These are phyloP conservation scores for Pseudorectes ferrugineus DNA, from an alignment of 2,113 vertebrate genomes.

Conservation along the genomic window DNA sequence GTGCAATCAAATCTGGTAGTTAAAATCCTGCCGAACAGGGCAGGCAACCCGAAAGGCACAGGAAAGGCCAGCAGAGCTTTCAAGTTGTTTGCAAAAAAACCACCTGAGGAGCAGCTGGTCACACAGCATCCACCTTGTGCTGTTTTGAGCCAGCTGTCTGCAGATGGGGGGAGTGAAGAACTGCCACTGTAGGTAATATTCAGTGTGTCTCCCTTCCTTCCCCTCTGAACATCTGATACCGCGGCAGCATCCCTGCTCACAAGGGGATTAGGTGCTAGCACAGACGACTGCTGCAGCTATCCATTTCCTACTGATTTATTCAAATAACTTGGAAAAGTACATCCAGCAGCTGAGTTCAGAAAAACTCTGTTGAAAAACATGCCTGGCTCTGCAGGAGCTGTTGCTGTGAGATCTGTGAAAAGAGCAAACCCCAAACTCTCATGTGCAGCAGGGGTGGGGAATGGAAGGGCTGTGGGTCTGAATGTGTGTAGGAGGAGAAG, in stretches of 20 bases:
- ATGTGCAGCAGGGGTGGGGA: fast-evolving
- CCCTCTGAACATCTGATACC: background rate
- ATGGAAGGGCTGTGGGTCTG: background rate
- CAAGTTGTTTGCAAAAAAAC: background rate
- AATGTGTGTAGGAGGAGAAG: background rate
- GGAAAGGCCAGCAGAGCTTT: background rate
- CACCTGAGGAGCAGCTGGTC: background rate
- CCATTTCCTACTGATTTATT: background rate
- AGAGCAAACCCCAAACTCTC: background rate
- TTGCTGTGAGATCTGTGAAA: background rate
- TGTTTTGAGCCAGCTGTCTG: background rate
- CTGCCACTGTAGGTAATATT: background rate
- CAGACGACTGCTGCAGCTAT: background rate
- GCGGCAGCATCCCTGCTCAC: fast-evolving
- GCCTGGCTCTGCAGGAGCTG: background rate
- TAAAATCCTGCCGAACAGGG: background rate
- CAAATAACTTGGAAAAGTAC: background rate
- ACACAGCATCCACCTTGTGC: background rate
- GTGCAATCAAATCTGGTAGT: background rate
- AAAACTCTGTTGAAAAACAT: background rate
- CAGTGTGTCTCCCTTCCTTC: background rate
- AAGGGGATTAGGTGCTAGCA: constrained; percentile 43
- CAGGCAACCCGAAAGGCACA: background rate
- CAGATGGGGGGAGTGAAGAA: background rate
- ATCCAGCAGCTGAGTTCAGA: constrained; percentile 26